Conservation (phyloP, 64 coral and sea anemone species). For the Acropora yongei region DNA sequence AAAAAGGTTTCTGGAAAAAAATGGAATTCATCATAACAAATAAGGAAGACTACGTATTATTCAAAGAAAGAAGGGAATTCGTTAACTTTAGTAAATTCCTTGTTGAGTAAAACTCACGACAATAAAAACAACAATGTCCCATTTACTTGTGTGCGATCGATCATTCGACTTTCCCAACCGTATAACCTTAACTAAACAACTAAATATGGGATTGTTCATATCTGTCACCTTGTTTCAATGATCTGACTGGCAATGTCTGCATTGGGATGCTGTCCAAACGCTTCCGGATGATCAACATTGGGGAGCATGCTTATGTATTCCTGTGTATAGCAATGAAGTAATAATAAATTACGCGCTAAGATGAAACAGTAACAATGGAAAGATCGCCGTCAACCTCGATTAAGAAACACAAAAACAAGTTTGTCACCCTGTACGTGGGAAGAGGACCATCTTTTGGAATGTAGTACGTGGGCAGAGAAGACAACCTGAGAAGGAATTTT, state of each 20-base stretch:
- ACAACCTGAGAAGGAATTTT: slow-evolving; percentile 59
- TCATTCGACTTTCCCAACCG: background rate
- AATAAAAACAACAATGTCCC: background rate
- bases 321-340: slow-evolving; percentile 15
- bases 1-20: slow-evolving; percentile 82
- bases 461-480: slow-evolving; percentile 92
- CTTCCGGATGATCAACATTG: slow-evolving; percentile 92
- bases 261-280: slow-evolving; percentile 97
- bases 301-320: slow-evolving; percentile 99
- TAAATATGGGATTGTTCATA: background rate
- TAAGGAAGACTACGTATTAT: no score
- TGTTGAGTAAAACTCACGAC: no score
- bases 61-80: no score
- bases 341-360: no score
- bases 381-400: background rate
- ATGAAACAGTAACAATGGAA: no score
- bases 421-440: slow-evolving; percentile 89
- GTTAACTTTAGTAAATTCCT: no score
- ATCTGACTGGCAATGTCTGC: slow-evolving; percentile 99
- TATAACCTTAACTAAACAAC: no score
- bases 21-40: background rate
- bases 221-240: slow-evolving; percentile 89
- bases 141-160: background rate
- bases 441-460: slow-evolving; percentile 95
- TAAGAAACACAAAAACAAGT: background rate